These are phyloP conservation scores for Mus spicilegus DNA, from an alignment of 2,113 vertebrate genomes.

Conservation along the genomic window DNA sequence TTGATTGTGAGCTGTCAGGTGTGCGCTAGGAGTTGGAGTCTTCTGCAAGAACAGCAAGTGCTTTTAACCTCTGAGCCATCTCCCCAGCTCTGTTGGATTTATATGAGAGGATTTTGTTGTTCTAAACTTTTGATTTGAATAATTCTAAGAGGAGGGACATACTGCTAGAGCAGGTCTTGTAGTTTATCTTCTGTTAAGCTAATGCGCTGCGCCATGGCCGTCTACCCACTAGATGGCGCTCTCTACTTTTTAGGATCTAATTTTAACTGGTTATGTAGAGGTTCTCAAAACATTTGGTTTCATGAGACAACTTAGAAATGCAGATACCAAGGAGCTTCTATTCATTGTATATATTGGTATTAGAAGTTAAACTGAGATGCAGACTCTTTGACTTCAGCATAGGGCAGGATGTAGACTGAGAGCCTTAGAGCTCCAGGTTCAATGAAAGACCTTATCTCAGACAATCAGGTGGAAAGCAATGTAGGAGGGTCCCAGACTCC, in stretches of 20 bases:
- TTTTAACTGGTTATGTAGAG: not conserved
- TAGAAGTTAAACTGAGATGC: not conserved
- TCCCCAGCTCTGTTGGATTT: not conserved
- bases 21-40: not conserved
- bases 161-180: not conserved
- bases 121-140: constrained; percentile 22
- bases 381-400: not conserved
- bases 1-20: not conserved
- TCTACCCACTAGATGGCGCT: constrained; percentile 83
- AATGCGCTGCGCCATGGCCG: not conserved
- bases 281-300: not conserved
- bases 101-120: not conserved
- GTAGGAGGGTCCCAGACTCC: not conserved
- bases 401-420: not conserved
- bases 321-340: not conserved
- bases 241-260: constrained; percentile 38
- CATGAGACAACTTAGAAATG: constrained; percentile 25
- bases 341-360: constrained; percentile 12
- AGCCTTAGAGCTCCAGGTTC: not conserved
- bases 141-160: not conserved
- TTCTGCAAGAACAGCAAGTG: not conserved
- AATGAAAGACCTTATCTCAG: not conserved
- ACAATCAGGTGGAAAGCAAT: not conserved
- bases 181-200: not conserved
- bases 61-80: not conserved